These are phyloP conservation scores for Lampris incognitus DNA, from an alignment of 2,113 vertebrate genomes.

Conservation along the genomic window DNA sequence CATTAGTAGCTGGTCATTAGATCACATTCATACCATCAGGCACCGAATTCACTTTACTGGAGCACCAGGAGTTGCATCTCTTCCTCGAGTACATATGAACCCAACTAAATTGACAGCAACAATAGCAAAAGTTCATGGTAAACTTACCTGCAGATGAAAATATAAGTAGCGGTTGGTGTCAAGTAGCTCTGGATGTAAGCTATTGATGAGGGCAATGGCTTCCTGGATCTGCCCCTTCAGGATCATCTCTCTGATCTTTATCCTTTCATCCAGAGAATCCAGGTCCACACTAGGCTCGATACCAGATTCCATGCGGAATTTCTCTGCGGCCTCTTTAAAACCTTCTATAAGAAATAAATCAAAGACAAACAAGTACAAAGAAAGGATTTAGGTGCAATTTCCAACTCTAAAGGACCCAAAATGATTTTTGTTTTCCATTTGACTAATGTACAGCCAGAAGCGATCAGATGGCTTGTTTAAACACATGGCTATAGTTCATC, in stretches of 20 bases:
- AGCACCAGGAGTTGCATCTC: no score
- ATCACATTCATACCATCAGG: no score
- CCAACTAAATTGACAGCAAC: no score
- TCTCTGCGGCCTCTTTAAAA: slow-evolving; percentile 98
- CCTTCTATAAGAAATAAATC: slow-evolving; percentile 85
- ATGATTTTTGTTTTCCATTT: no score
- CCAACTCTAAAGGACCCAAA: not conserved
- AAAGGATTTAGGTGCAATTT: not conserved
- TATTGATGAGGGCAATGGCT: slow-evolving; percentile 96
- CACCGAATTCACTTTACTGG: no score
- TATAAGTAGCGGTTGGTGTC: slow-evolving; percentile 98
- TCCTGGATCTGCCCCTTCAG: slow-evolving; percentile 98
- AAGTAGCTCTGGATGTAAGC: slow-evolving; percentile 94
- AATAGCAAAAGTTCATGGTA: not conserved
- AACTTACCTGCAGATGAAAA: slow-evolving; percentile 93
- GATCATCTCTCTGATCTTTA: slow-evolving; percentile 99
- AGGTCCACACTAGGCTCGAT: slow-evolving; percentile 98
- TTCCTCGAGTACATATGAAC: no score
- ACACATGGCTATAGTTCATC: no score
- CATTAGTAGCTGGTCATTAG: no score
- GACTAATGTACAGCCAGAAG: no score
- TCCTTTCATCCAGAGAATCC: slow-evolving; percentile 96
- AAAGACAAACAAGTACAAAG: slow-evolving; percentile 40
- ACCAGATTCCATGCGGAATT: slow-evolving; percentile 98
- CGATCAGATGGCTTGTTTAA: no score